Evolutionary conservation across 1,140 invertebrate genomes (phyloP).

Genomic region (Drosophila virilis): DNA sequence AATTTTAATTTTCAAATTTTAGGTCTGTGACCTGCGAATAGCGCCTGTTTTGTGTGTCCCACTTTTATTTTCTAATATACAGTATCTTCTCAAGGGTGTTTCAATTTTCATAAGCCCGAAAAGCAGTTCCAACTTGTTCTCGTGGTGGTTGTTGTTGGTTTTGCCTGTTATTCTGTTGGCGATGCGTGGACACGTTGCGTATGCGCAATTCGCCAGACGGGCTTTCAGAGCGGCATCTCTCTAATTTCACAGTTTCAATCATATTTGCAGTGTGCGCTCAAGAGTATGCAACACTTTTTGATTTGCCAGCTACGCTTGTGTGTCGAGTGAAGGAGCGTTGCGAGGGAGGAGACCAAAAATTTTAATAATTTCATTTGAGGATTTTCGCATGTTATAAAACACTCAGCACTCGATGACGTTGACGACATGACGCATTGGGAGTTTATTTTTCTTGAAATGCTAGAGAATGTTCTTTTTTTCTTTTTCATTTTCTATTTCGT

Average conservation of each 20-base stretch:
- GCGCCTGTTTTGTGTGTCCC: too few species aligned
- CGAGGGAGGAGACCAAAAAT: conserved; percentile 15
- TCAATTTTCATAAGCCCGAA: too few species aligned
- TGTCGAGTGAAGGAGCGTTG: too few species aligned
- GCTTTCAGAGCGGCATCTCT: conserved; percentile 12
- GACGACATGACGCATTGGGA: conserved; percentile 69
- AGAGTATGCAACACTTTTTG: conserved; percentile 31
- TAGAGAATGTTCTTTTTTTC: conserved; percentile 22
- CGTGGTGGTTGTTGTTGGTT: neutral
- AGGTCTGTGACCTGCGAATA: too few species aligned
- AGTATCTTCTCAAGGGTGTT: too few species aligned
- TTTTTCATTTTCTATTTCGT: conserved; percentile 4
- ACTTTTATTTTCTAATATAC: too few species aligned
- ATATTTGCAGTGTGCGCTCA: conserved; percentile 22
- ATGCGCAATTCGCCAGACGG: conserved; percentile 67
- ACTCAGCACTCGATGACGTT: conserved; percentile 63
- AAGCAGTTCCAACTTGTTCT: too few species aligned
- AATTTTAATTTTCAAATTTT: too few species aligned
- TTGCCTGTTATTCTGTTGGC: conserved; percentile 37
- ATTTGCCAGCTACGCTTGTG: conserved; percentile 13
- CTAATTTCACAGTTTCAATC: conserved; percentile 44
- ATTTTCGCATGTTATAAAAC: conserved; percentile 77
- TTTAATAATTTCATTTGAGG: conserved; percentile 71
- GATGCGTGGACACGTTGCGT: conserved; percentile 71
- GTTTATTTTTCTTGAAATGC: conserved; percentile 61